Evolutionary conservation across 2,888 invertebrate species (phyloP).

Genomic region (Poecilobothrus nobilitatus): DNA sequence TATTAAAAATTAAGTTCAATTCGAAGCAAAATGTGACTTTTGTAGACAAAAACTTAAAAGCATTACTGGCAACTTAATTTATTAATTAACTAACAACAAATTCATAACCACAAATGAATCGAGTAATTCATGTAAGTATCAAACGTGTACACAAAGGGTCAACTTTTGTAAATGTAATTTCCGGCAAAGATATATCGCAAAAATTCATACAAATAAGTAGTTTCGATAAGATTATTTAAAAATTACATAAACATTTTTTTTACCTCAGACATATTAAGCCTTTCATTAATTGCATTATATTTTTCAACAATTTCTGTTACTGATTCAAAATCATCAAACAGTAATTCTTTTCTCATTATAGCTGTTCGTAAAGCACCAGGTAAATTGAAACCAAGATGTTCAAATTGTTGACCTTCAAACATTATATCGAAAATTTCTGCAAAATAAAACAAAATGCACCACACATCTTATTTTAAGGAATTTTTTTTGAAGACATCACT

Average conservation of each 20-base stretch:
- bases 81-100: too few relatives aligned
- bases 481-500: not conserved
- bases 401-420: constrained; percentile 66
- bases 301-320: constrained; percentile 51
- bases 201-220: too few relatives aligned
- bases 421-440: constrained; percentile 56
- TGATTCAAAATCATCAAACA: constrained; percentile 58
- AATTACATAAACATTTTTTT: not conserved
- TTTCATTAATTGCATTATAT: constrained; percentile 57
- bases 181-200: too few relatives aligned
- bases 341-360: constrained; percentile 44
- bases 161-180: too few relatives aligned
- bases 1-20: too few relatives aligned
- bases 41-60: too few relatives aligned
- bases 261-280: constrained; percentile 64
- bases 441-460: constrained; percentile 9
- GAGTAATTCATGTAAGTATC: too few relatives aligned
- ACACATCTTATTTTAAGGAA: not conserved
- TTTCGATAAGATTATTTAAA: too few relatives aligned
- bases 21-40: too few relatives aligned
- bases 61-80: too few relatives aligned
- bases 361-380: constrained; percentile 48
- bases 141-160: too few relatives aligned
- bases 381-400: constrained; percentile 56
- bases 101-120: too few relatives aligned